phyloP scores from a whole-genome alignment of 2,797 vertebrate species.

The Diglossa cyanea region DNA sequence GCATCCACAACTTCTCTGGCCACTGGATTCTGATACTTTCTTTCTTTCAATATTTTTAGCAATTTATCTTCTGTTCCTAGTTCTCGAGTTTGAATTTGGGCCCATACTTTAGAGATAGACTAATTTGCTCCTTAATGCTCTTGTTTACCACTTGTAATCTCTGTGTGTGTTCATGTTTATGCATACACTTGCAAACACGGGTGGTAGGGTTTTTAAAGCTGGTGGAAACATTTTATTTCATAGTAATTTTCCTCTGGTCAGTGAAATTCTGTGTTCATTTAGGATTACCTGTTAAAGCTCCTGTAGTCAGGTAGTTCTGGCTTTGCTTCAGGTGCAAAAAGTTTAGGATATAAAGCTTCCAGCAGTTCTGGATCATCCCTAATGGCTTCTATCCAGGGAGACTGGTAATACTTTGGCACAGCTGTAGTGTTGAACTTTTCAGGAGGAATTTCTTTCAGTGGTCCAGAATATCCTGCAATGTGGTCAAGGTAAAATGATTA shows the following conservation, averaged over 20 bases:
- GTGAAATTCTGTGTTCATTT: not conserved
- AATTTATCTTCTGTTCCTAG: not conserved
- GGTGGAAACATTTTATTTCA: not conserved
- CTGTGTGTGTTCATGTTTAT: not conserved
- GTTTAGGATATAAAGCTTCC: conserved; percentile 77
- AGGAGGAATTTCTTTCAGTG: conserved; percentile 90
- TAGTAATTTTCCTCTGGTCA: not conserved
- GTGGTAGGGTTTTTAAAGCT: not conserved
- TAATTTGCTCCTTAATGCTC: not conserved
- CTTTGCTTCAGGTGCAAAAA: conserved; percentile 81
- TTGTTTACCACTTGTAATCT: not conserved
- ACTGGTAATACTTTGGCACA: conserved; percentile 91
- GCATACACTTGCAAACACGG: not conserved
- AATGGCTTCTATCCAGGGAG: conserved; percentile 94
- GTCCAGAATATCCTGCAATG: conserved; percentile 86
- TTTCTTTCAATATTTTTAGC: not conserved
- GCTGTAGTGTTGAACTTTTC: conserved; percentile 93
- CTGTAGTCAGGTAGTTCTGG: conserved; percentile 85
- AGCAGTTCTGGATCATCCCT: conserved; percentile 82
- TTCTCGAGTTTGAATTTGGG: not conserved
- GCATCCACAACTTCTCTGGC: not conserved
- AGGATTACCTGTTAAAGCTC: conserved; percentile 94
- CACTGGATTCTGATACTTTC: not conserved
- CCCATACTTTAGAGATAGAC: not conserved
- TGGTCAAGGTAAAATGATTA: not conserved